Base-by-base conservation (phyloP, 2,888 invertebrate genomes). In the Alentia gelatinosa region DNA sequence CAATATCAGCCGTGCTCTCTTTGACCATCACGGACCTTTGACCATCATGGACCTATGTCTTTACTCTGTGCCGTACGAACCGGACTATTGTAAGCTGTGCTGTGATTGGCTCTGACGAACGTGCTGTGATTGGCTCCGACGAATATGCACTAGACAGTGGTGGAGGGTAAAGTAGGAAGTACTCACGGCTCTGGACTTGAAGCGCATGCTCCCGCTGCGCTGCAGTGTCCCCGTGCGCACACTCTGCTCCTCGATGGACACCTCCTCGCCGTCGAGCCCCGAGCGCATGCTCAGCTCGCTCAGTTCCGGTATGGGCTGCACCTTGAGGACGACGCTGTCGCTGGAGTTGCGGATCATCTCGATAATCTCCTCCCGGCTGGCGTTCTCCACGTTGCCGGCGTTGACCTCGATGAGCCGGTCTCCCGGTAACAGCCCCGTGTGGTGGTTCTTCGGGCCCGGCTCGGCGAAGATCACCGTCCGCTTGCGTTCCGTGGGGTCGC, bases 331-430 rank as follows among this genome's bases (percentile, higher is more conserved):
- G 97, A 96, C 94, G 0, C 91, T 92, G 68, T 94, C 95, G 5
- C 94, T 94, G 1, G 95, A 94, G 47, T 94, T 94, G 68, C 94
- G 93, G 94, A 99, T 99, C 95, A 99, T 97, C 96, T 99, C 98
- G 94, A 99, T 98, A 93, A 99, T 98, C 94, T 98, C 98, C 96
- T 99, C 99, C 90, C 99, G 97, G 89, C 97, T 97, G 95, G 98
- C 97, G 90, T 98, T 98, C 95, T 98, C 98, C 0, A 99, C 98
- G 92, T 97, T 97, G 39, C 97, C 97, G 39, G 98, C 98, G 95
- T 99, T 99, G 47, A 99, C 98, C 97, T 98, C 98, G 93, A 99
- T 96, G 40, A 99, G 97, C 94, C 98, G 97, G 96, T 99, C 99
- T 5, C 99, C 99, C n/a, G 99, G 99, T 91, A 99, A 96, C 37